Evolutionary conservation across 2,797 vertebrate genomes (phyloP).

Genomic region (Eidolon dupreanum): DNA sequence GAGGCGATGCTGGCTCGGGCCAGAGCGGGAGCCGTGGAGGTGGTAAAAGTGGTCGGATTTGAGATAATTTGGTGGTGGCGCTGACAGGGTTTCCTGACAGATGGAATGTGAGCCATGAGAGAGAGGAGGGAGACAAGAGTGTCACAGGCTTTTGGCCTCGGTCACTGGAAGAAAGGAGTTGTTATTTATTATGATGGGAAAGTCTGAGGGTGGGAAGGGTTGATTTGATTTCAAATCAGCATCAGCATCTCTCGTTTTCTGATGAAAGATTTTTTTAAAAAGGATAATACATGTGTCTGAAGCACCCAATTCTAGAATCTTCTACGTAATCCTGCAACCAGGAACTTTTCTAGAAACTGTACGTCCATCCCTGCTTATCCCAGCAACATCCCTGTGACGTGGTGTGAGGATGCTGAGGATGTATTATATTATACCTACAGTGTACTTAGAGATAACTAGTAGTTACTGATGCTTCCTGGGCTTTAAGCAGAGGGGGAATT

Average conservation of each 20-base stretch:
- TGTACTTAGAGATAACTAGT: neutral
- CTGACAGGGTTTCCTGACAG: neutral
- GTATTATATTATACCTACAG: neutral
- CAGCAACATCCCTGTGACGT: no score
- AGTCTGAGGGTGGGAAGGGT: no score
- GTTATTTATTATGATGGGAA: neutral
- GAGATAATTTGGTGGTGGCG: neutral
- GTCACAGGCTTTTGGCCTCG: neutral
- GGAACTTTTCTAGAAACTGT: neutral
- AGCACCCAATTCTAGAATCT: neutral
- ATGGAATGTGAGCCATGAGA: neutral
- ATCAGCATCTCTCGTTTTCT: neutral
- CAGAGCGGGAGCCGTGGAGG: accelerated
- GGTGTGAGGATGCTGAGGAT: neutral
- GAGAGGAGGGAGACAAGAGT: neutral
- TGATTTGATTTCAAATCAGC: neutral
- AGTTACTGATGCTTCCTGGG: neutral
- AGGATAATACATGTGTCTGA: neutral
- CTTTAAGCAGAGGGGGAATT: neutral
- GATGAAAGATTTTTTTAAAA: neutral
- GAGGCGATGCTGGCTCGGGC: neutral
- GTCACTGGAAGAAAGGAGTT: neutral
- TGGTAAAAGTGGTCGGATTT: neutral
- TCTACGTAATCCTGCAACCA: neutral
- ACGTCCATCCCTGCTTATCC: neutral